These are phyloP conservation scores for Hemistola chrysoprasaria DNA, from an alignment of 2,888 invertebrate species.

Conservation along the genomic window DNA sequence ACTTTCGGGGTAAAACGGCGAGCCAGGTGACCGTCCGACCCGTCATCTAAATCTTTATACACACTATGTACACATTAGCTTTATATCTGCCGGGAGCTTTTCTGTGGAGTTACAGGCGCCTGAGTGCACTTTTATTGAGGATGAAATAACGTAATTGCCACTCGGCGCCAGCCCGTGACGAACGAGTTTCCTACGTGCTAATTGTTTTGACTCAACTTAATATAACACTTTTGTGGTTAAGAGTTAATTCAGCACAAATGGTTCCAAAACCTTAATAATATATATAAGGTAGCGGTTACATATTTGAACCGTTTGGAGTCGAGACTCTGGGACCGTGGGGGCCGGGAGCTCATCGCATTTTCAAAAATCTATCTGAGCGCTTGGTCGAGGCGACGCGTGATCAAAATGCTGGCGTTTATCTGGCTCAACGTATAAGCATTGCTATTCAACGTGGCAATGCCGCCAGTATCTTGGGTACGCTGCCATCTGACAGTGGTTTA, in stretches of 20 bases:
- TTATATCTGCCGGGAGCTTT: constrained; percentile 69
- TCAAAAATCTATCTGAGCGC: too few species aligned
- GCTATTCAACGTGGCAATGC: too few species aligned
- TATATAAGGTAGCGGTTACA: too few species aligned
- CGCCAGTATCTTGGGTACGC: too few species aligned
- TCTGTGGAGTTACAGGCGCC: constrained; percentile 62
- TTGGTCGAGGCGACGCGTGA: too few species aligned
- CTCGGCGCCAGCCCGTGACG: constrained; percentile 69
- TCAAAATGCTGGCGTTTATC: too few species aligned
- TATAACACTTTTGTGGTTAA: constrained; percentile 36
- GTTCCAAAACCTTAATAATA: too few species aligned
- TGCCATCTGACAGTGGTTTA: too few species aligned
- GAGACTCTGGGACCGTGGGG: too few species aligned
- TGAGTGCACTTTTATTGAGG: constrained; percentile 78
- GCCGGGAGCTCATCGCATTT: too few species aligned
- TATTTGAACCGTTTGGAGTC: too few species aligned
- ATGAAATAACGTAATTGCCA: constrained; percentile 77
- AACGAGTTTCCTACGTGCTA: constrained; percentile 71
- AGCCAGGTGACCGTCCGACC: constrained; percentile 33
- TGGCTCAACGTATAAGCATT: too few species aligned
- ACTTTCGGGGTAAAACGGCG: constrained; percentile 24
- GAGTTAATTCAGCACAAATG: constrained; percentile 29
- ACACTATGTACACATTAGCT: constrained; percentile 75
- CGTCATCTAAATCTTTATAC: constrained; percentile 77
- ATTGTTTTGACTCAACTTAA: constrained; percentile 58